These are phyloP conservation scores for Anguilla japonica DNA, from an alignment of 2,113 vertebrate species.

Conservation along the genomic window DNA sequence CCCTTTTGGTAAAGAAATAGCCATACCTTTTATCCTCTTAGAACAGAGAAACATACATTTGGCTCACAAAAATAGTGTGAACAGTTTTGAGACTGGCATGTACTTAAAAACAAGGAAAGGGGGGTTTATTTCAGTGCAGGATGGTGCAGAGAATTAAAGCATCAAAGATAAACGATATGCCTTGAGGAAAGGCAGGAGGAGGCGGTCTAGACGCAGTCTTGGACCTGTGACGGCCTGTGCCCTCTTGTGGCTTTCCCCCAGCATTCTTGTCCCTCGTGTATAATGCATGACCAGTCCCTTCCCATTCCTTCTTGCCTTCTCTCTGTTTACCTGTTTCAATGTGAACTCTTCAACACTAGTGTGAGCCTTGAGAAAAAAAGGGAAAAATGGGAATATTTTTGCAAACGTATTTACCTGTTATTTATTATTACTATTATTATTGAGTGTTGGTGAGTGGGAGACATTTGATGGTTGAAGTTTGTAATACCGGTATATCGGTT, in stretches of 20 bases:
- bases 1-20: slow-evolving; percentile 5
- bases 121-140: slow-evolving; percentile 4
- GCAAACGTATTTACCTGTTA: slow-evolving; percentile 54
- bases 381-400: slow-evolving; percentile 51
- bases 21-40: not conserved
- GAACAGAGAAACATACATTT: not conserved
- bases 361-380: slow-evolving; percentile 42
- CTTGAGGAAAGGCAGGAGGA: slow-evolving; percentile 2
- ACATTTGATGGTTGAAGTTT: slow-evolving; percentile 49
- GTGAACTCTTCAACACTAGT: slow-evolving; percentile 54
- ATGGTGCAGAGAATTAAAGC: not conserved
- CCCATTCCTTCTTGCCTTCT: slow-evolving; percentile 22
- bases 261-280: slow-evolving; percentile 42
- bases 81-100: slow-evolving; percentile 14
- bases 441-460: slow-evolving; percentile 46
- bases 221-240: slow-evolving; percentile 30
- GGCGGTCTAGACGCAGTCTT: slow-evolving; percentile 18
- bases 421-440: slow-evolving; percentile 53
- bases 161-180: slow-evolving; percentile 16
- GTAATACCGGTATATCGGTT: slow-evolving; percentile 48
- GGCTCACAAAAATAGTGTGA: not conserved
- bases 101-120: not conserved
- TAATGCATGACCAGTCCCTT: slow-evolving; percentile 54
- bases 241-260: slow-evolving; percentile 43
- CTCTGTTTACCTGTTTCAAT: slow-evolving; percentile 48